These are phyloP conservation scores for Noctua fimbriata DNA, from an alignment of 2,888 invertebrate genomes.

Conservation along the genomic window DNA sequence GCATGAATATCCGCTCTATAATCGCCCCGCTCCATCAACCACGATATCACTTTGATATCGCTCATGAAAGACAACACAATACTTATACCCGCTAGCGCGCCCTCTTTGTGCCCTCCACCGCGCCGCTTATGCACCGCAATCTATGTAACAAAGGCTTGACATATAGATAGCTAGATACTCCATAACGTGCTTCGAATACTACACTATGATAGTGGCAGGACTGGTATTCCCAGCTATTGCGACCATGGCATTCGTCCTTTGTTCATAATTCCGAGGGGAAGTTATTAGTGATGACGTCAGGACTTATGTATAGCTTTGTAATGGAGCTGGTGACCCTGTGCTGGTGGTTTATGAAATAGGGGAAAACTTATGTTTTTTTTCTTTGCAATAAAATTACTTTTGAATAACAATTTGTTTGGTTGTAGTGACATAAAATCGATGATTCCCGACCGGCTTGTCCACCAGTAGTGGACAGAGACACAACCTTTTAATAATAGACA, in stretches of 20 bases:
- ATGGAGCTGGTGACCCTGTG: slow-evolving; percentile 33
- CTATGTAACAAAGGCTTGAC: slow-evolving; percentile 36
- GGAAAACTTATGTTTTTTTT: not conserved
- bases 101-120: slow-evolving; percentile 9
- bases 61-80: slow-evolving; percentile 16
- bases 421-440: no score
- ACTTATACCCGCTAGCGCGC: not conserved
- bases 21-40: not conserved
- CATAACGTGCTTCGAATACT: slow-evolving; percentile 63
- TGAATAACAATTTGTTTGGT: not conserved
- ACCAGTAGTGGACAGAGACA: no score
- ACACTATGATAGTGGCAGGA: slow-evolving; percentile 46
- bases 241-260: slow-evolving; percentile 65
- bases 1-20: not conserved
- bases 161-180: slow-evolving; percentile 21
- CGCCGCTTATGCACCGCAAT: slow-evolving; percentile 33
- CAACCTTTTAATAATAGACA: no score
- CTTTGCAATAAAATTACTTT: not conserved
- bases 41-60: not conserved
- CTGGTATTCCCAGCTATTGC: slow-evolving; percentile 65
- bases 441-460: no score
- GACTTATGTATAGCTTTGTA: slow-evolving; percentile 34
- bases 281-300: slow-evolving; percentile 65
- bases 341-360: slow-evolving; percentile 9
- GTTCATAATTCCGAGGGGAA: slow-evolving; percentile 62